phyloP scores from a whole-genome alignment of 2,888 invertebrate genomes.

The Drosophila birchii region DNA sequence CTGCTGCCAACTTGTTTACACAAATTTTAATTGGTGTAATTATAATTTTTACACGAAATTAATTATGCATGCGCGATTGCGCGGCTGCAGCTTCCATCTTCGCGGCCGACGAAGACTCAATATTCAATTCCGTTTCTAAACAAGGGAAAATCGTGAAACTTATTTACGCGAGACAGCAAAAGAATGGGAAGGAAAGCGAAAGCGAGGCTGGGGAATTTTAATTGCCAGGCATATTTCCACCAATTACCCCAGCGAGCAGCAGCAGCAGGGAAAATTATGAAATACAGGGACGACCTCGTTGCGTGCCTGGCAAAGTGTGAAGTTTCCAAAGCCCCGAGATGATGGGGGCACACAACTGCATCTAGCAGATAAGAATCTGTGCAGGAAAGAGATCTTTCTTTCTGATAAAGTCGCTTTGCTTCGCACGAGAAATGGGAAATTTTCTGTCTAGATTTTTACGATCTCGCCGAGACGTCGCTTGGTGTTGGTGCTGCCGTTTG shows the following conservation, averaged over 20 bases:
- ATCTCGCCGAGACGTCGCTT: constrained; percentile 16
- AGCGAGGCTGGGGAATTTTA: constrained; percentile 36
- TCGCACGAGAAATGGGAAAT: constrained; percentile 14
- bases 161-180: constrained; percentile 25
- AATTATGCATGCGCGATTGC: constrained; percentile 70
- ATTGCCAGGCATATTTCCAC: constrained; percentile 50
- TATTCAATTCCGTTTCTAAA: constrained; percentile 20
- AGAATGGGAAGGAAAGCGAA: constrained; percentile 9
- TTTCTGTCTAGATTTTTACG: constrained; percentile 40
- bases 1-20: constrained; percentile 68
- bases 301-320: constrained; percentile 38
- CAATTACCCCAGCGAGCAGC: constrained; percentile 47
- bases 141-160: constrained; percentile 27
- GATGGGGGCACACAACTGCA: constrained; percentile 36
- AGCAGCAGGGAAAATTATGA: constrained; percentile 56
- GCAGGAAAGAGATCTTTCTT: constrained; percentile 45
- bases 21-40: constrained; percentile 75
- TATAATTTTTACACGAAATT: constrained; percentile 76
- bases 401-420: constrained; percentile 2
- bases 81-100: constrained; percentile 42
- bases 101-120: constrained; percentile 8
- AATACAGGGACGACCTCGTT: constrained; percentile 37
- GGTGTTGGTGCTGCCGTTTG: constrained; percentile 6
- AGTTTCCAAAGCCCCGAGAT: constrained; percentile 44
- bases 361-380: constrained; percentile 54